Evolutionary conservation across 2,888 invertebrate genomes (phyloP).

Genomic region (Homarus gammarus): DNA sequence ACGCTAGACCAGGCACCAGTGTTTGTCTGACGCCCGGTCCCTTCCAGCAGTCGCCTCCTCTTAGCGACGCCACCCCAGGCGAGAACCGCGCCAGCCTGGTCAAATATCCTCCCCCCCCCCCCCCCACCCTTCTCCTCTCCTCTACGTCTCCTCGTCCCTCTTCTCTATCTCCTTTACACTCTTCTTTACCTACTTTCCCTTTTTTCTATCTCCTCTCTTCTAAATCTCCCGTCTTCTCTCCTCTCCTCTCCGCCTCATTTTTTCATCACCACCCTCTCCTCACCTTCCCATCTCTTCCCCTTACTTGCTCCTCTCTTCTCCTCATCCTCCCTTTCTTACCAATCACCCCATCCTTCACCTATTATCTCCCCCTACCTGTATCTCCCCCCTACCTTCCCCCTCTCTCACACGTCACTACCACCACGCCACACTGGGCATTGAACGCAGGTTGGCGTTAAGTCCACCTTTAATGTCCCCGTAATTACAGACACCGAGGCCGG

Average conservation of each 20-base stretch:
- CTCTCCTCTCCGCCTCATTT: not conserved
- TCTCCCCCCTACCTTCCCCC: not conserved
- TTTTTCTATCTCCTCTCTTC: conserved; percentile 6
- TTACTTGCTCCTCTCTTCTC: not conserved
- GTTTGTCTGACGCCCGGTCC: not conserved
- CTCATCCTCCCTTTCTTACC: not conserved
- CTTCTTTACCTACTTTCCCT: not conserved
- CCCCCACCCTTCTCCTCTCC: not conserved
- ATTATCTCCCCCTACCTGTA: not conserved
- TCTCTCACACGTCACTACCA: too few relatives aligned
- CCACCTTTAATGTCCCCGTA: not conserved
- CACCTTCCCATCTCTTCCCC: not conserved
- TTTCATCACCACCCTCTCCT: not conserved
- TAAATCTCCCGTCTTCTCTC: too few relatives aligned
- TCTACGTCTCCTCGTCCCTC: not conserved
- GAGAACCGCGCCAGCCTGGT: not conserved
- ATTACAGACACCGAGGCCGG: not conserved
- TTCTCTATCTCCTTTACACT: not conserved
- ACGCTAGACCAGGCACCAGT: not conserved
- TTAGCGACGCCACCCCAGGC: not conserved
- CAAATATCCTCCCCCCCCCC: not conserved
- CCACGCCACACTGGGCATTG: not conserved
- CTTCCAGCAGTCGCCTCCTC: not conserved
- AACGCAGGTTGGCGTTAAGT: not conserved
- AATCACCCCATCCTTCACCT: not conserved